Base-by-base conservation (phyloP, 2,113 vertebrate species). In the Trichomycterus rosablanca region DNA sequence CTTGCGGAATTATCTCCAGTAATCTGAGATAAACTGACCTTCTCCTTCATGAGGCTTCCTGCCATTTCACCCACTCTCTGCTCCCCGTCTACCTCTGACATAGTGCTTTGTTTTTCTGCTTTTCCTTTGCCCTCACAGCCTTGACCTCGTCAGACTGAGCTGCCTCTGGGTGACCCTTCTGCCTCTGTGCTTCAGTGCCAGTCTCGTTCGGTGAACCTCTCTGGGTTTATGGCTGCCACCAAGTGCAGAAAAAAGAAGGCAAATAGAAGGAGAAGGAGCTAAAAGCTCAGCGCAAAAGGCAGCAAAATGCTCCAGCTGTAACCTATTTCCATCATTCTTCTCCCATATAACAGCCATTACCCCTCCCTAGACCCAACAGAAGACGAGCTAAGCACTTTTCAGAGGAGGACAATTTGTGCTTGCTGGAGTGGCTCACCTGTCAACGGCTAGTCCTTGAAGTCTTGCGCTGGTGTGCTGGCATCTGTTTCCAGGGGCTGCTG, bases 331-430 rank as follows among this genome's bases (percentile, higher is more conserved):
- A 70, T 67, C 63, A 57, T 53, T 76, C 74, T 74, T 40, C 18
- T 62, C 40, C 54, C 32, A 63, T 48, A 70, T 51, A 67, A 73
- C 40, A 63, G 56, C 48, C 54, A 68, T 66, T 70, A 65, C 63
- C 55, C 69, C 54, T 66, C 63, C 61, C 63, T 60, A 67, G 50
- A 37, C 56, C 44, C 60, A 55, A 45, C 61, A 62, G 66, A 60
- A 71, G 73, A 68, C 60, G 59, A 68, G 65, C 46, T 60, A 73
- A 68, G 66, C 71, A 68, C 64, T 72, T 72, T 76, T 74, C 53
- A 63, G 71, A 68, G 57, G 58, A 71, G 65, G 68, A 74, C 71
- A 74, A 74, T 76, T 76, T 76, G 74, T 71, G 74, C 63, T 74
- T 50, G 57, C 71, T 74, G 65, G 70, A 66, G 68, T 66, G 56